phyloP scores from a whole-genome alignment of 2,797 vertebrate genomes.

The Sphenopsis melanotis region DNA sequence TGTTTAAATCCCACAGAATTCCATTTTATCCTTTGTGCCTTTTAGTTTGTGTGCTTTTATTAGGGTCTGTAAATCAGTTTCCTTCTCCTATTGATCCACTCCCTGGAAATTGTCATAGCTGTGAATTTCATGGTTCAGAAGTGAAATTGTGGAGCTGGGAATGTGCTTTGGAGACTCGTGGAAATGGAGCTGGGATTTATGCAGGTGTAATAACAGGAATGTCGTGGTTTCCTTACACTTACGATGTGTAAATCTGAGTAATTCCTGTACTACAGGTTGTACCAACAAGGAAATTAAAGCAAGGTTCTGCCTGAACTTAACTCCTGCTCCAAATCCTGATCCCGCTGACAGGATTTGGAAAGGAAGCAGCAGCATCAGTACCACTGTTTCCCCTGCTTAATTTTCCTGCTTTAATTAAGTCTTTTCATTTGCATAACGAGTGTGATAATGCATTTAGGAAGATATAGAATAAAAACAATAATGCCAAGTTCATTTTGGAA shows the following conservation, averaged over 20 bases:
- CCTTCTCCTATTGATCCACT: neutral
- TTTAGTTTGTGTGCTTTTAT: neutral
- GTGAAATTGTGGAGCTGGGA: fast-evolving
- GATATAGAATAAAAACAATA: conserved; percentile 41
- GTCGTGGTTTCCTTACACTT: neutral
- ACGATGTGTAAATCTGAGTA: fast-evolving
- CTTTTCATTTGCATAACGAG: conserved; percentile 54
- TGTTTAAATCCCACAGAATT: neutral
- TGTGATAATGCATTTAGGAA: conserved; percentile 31
- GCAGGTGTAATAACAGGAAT: neutral
- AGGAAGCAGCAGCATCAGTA: neutral
- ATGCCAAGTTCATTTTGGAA: conserved; percentile 1
- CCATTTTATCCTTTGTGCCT: neutral
- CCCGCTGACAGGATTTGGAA: neutral
- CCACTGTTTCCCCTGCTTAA: conserved; percentile 21
- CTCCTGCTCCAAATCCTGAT: neutral
- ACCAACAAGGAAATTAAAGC: neutral
- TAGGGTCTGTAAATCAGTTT: neutral
- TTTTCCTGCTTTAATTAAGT: conserved; percentile 63
- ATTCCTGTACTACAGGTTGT: neutral
- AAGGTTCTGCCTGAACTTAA: neutral
- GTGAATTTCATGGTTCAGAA: neutral
- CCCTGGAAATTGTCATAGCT: neutral
- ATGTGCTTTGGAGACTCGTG: neutral
- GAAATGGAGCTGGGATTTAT: neutral